Conservation (phyloP, 2,113 vertebrate genomes). For the Malaclemys terrapin region DNA sequence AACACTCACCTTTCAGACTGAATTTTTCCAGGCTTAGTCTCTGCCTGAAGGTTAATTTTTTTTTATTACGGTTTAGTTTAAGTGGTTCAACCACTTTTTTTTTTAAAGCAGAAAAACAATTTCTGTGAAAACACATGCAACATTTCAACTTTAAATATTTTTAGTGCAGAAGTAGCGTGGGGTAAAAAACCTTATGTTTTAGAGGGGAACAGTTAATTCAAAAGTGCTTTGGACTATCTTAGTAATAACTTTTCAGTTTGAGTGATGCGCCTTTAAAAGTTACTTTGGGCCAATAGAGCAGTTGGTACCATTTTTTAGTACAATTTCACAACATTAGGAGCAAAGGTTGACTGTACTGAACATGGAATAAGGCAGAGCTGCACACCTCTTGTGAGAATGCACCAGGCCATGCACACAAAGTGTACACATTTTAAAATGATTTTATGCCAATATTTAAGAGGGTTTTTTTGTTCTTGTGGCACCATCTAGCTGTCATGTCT, state of each 20-base stretch:
- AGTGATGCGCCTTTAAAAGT: not conserved
- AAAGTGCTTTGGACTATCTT: not conserved
- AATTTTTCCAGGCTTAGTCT: conserved; percentile 71
- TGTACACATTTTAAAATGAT: conserved; percentile 19
- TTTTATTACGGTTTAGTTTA: conserved; percentile 59
- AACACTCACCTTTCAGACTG: conserved; percentile 53
- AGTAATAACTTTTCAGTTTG: not conserved
- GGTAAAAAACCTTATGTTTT: not conserved
- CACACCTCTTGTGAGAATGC: not conserved
- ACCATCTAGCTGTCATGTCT: conserved; percentile 4
- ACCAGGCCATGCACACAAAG: not conserved
- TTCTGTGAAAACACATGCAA: not conserved
- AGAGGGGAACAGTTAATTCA: not conserved
- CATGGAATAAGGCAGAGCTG: not conserved
- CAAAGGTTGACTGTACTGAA: not conserved
- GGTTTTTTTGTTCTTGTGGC: conserved; percentile 35
- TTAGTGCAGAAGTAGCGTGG: not conserved
- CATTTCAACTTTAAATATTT: not conserved
- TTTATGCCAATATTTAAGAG: conserved; percentile 20
- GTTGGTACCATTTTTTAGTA: not conserved
- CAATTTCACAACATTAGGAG: not conserved
- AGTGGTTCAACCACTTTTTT: not conserved
- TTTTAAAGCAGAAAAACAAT: not conserved
- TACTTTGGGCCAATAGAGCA: not conserved
- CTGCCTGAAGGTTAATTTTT: conserved; percentile 65